Evolutionary conservation across 2,797 vertebrate genomes (phyloP).

Genomic region (Parauchenoglanis ngamensis): DNA sequence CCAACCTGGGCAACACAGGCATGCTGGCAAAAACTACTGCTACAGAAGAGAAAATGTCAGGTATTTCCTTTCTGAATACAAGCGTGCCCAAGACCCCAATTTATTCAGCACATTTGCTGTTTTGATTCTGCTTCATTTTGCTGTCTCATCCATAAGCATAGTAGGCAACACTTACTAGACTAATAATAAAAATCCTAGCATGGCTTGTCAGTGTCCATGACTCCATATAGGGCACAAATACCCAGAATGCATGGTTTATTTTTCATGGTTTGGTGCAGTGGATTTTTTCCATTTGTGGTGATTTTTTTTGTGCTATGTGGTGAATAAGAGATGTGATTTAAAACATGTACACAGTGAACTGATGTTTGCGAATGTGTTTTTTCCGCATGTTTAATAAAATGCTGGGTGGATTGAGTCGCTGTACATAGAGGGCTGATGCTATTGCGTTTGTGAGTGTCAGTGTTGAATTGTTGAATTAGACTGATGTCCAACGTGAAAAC

Average conservation of each 20-base stretch:
- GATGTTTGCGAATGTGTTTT: neutral
- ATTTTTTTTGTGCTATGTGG: neutral
- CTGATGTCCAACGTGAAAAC: neutral
- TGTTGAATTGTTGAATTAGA: neutral
- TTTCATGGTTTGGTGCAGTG: neutral
- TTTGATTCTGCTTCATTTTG: neutral
- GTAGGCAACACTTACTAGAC: neutral
- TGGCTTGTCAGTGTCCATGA: neutral
- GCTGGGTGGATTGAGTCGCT: neutral
- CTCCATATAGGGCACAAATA: neutral
- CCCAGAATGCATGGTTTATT: too few relatives aligned
- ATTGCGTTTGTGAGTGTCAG: neutral
- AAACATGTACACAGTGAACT: neutral
- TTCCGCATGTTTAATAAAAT: neutral
- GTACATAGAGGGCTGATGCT: neutral
- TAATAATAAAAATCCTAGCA: neutral
- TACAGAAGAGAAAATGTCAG: conserved; percentile 69
- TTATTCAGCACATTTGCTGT: neutral
- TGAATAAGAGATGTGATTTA: neutral
- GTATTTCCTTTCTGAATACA: conserved; percentile 23
- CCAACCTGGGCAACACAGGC: conserved; percentile 82
- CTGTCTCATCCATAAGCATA: neutral
- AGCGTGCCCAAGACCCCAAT: neutral
- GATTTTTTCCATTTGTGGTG: neutral
- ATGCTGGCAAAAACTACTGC: conserved; percentile 72